Evolutionary conservation across 2,113 vertebrate species (phyloP), one percentile per base, ranked within the genome.

Genomic region (Vulpes vulpes): DNA sequence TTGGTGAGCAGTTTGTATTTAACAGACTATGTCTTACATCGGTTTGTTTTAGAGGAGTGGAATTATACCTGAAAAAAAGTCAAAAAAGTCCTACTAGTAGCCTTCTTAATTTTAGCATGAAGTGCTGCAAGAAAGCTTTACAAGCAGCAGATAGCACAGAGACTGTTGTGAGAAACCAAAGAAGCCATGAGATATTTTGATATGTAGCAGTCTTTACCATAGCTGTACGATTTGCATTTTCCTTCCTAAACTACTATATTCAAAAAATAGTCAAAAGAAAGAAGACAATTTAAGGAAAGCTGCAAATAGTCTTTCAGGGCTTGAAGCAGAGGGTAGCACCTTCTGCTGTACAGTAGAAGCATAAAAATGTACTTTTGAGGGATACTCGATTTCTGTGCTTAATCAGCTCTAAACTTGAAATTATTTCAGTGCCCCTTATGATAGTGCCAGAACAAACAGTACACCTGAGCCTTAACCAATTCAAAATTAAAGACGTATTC

Each of bases 401-500:
- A 89, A 71, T 23, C 27, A 84, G 53, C 49, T 65, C 67, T 92
- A 80, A 96, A 89, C 43, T 93, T 89, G 30, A 71, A 69, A 59
- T 91, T 65, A 86, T 89, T 96, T 79, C 27, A 83, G 38, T 10
- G n/a, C n/a, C 27, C 51, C 22, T 78, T 82, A 9, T 38, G 43
- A 9, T 73, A 73, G 9, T 78, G 38, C 69, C 83, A 79, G 60
- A 89, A 81, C n/a, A n/a, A 74, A 49, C 25, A 55, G n/a, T n/a
- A 20, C 53, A n/a, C n/a, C 30, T 67, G 65, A 85, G 2, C 53
- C 23, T 85, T 94, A 95, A 53, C 60, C 57, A 93, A 43, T 93
- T 71, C 49, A 93, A 74, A 97, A 95, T 55, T 95, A 76, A 95
- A 83, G 95, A 76, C 93, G 78, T 97, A 74, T 74, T 94, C 8